Evolutionary conservation across 64 coral and sea anemone species (phyloP).

Genomic region (Dendrophyllia cribrosa): DNA sequence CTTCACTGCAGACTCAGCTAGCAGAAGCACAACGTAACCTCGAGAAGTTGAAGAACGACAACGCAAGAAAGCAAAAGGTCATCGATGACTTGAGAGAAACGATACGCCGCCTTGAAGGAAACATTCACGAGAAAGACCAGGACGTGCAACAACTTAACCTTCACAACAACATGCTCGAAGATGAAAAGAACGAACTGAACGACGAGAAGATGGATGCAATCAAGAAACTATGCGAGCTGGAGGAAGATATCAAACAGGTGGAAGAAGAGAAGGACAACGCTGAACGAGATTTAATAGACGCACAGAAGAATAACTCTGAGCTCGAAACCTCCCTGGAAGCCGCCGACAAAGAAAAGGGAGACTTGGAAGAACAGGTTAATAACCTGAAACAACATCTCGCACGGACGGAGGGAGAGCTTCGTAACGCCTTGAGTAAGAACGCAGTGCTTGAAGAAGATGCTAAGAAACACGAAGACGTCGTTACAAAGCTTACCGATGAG

Average conservation of each 20-base stretch:
- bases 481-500: conserved; percentile 86
- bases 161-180: conserved; percentile 93
- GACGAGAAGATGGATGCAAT: conserved; percentile 81
- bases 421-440: conserved; percentile 71
- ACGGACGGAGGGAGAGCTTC: conserved; percentile 74
- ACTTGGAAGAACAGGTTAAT: conserved; percentile 79
- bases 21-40: conserved; percentile 80
- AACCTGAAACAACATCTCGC: conserved; percentile 68
- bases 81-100: conserved; percentile 89
- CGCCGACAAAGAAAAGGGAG: conserved; percentile 81
- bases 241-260: conserved; percentile 71
- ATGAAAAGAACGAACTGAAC: conserved; percentile 87
- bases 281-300: conserved; percentile 75
- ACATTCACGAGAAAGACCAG: conserved; percentile 85
- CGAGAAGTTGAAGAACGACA: conserved; percentile 87
- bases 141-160: conserved; percentile 81
- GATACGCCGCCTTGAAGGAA: conserved; percentile 81
- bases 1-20: conserved; percentile 64
- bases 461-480: conserved; percentile 76
- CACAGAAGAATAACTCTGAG: conserved; percentile 76
- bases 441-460: conserved; percentile 88
- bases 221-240: conserved; percentile 70
- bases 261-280: conserved; percentile 75
- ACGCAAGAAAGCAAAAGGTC: conserved; percentile 88
- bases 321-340: conserved; percentile 74